Conservation (phyloP, 2,113 vertebrate genomes). For the Trinectes maculatus region DNA sequence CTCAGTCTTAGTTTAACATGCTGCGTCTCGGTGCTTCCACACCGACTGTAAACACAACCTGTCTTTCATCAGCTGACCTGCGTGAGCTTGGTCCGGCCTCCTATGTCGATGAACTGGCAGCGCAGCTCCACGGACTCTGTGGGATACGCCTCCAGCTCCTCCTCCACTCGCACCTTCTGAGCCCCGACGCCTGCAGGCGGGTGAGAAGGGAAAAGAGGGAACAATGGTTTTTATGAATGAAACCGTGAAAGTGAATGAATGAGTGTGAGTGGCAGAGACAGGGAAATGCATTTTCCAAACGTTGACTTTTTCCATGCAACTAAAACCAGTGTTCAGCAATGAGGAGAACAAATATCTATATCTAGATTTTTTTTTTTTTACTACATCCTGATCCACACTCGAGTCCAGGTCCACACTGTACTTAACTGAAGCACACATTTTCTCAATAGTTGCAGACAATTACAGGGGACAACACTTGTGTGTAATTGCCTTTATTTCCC, state of each 20-base stretch:
- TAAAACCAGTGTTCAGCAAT: neutral
- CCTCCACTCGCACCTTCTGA: conserved; percentile 76
- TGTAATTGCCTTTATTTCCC: neutral
- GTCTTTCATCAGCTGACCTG: conserved; percentile 61
- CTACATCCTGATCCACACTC: neutral
- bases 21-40: neutral
- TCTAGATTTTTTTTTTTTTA: no score
- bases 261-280: no score
- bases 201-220: neutral
- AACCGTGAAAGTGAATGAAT: no score
- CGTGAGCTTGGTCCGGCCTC: conserved; percentile 74
- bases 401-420: neutral
- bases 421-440: neutral
- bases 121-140: conserved; percentile 70
- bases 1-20: neutral
- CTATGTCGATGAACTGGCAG: conserved; percentile 73
- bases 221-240: neutral
- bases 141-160: conserved; percentile 76
- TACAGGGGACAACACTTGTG: neutral
- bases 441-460: neutral
- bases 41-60: neutral
- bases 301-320: neutral
- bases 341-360: neutral
- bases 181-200: conserved; percentile 53
- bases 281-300: no score